Conservation (phyloP, 2,113 vertebrate species). For the rabbit (Oryctolagus cuniculus) region mOryCun1.1 NC_091440.1:86149501-86150000, state of each 20-base stretch:
- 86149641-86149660: not conserved
- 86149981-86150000: not conserved
- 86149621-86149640: not conserved
- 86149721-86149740: rapidly evolving
- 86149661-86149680: not conserved
- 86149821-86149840: no score
- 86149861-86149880: not conserved
- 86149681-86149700: not conserved
- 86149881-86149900: not conserved
- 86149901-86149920: not conserved
- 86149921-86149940: no score
- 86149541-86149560: not conserved
- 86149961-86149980: not conserved
- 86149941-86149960: no score
- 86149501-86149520: not conserved
- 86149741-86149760: not conserved
- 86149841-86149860: not conserved
- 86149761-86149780: not conserved
- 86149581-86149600: not conserved
- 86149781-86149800: not conserved
- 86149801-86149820: not conserved
- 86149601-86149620: not conserved
- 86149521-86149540: not conserved
- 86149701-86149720: not conserved
- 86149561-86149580: not conserved